Conservation (phyloP, 1,140 invertebrate genomes). For the Neodiprion fabricii region DNA sequence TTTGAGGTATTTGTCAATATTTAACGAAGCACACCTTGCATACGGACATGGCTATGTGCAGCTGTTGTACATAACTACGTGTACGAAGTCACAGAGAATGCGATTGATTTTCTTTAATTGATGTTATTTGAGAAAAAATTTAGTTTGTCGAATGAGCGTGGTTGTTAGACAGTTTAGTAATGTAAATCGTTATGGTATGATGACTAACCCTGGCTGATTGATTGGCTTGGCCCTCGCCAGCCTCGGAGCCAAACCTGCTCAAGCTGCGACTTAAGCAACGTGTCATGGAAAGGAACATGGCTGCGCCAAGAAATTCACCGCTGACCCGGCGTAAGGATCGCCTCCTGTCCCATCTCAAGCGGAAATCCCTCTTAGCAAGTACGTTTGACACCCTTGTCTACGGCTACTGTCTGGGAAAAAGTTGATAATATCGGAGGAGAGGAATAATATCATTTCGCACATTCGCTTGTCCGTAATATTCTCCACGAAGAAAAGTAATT, state of each 20-base stretch:
- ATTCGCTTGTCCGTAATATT: not conserved
- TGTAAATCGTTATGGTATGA: slow-evolving; percentile 13
- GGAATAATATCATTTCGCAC: not conserved
- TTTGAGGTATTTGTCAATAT: too few relatives aligned
- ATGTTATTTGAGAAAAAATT: slow-evolving; percentile 11
- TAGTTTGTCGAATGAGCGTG: not conserved
- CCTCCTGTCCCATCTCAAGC: slow-evolving; percentile 77
- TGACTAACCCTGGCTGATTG: slow-evolving; percentile 58
- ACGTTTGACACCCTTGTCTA: slow-evolving; percentile 59
- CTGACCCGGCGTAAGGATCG: slow-evolving; percentile 84
- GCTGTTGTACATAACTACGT: too few relatives aligned
- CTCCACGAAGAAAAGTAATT: not conserved
- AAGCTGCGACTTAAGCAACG: slow-evolving; percentile 96
- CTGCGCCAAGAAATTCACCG: slow-evolving; percentile 71
- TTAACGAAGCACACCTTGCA: too few relatives aligned
- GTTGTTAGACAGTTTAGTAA: not conserved
- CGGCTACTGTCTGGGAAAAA: slow-evolving; percentile 13
- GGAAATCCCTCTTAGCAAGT: slow-evolving; percentile 80
- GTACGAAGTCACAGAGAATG: not conserved
- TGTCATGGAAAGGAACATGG: slow-evolving; percentile 83
- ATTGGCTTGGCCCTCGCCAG: slow-evolving; percentile 66
- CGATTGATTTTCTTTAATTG: slow-evolving; percentile 8
- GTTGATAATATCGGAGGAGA: not conserved
- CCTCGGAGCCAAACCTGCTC: slow-evolving; percentile 96
- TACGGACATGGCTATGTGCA: too few relatives aligned